These are phyloP conservation scores for Ormyrus rosae DNA, from an alignment of 2,888 invertebrate species.

Conservation along the genomic window DNA sequence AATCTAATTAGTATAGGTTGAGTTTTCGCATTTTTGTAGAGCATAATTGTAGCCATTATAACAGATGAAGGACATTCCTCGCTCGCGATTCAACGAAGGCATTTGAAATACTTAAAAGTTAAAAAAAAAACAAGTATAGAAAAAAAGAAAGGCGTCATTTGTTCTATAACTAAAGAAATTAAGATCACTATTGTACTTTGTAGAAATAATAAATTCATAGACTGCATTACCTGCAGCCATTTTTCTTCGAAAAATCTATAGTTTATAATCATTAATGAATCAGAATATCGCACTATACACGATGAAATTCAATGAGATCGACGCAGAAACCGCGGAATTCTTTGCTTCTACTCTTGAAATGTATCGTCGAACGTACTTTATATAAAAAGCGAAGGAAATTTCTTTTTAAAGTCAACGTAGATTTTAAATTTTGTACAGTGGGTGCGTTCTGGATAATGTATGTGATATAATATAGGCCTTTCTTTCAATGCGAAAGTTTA, in stretches of 20 bases:
- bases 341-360: constrained; percentile 38
- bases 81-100: constrained; percentile 57
- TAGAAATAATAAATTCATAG: constrained; percentile 20
- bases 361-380: constrained; percentile 34
- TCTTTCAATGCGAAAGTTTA: constrained; percentile 61
- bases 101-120: constrained; percentile 23
- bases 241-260: constrained; percentile 27
- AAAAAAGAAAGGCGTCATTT: constrained; percentile 30
- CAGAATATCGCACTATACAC: constrained; percentile 18
- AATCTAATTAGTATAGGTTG: constrained; percentile 54
- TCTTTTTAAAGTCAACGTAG: constrained; percentile 46
- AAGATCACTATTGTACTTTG: constrained; percentile 21
- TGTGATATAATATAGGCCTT: constrained; percentile 71
- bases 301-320: background rate
- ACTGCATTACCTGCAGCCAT: background rate
- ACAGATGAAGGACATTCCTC: constrained; percentile 53
- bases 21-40: constrained; percentile 48
- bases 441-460: constrained; percentile 63
- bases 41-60: constrained; percentile 52
- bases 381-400: constrained; percentile 40
- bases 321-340: constrained; percentile 20
- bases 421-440: constrained; percentile 59
- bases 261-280: background rate
- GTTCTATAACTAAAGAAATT: constrained; percentile 36
- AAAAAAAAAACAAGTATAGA: constrained; percentile 24